A percentile compares a stretch with the other conserved stretches of the same genome.
These are phyloP conservation scores for Cololabis saira DNA, from an alignment of 2,113 vertebrate genomes.

Conservation along the genomic window DNA sequence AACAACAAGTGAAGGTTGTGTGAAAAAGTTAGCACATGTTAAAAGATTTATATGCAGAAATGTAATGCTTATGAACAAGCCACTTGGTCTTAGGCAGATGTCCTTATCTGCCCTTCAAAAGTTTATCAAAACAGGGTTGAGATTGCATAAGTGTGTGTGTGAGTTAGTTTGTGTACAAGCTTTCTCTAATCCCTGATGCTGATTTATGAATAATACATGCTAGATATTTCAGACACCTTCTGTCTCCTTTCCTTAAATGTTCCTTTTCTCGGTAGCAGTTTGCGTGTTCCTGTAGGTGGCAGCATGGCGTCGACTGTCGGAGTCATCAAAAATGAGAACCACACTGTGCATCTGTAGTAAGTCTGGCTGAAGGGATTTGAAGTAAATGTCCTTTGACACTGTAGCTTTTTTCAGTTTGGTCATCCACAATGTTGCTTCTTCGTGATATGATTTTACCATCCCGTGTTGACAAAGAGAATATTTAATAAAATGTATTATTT, in stretches of 20 bases:
- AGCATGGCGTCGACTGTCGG: conserved; percentile 56
- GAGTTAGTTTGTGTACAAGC: conserved; percentile 43
- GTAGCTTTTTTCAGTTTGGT: background rate
- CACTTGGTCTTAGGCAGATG: conserved; percentile 43
- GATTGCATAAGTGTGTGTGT: conserved; percentile 45
- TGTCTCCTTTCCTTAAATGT: conserved; percentile 34
- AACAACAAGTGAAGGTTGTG: conserved; percentile 3
- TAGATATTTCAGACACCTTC: conserved; percentile 60
- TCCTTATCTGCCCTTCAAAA: conserved; percentile 59
- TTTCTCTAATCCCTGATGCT: conserved; percentile 64
- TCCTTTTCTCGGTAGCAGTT: conserved; percentile 19
- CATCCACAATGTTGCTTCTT: background rate
- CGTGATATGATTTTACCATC: background rate
- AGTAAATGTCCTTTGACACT: background rate
- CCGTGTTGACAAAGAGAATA: background rate
- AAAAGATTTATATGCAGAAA: conserved; percentile 12
- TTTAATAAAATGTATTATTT: background rate
- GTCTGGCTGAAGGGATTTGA: conserved; percentile 1
- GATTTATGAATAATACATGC: conserved; percentile 75
- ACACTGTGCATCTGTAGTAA: conserved; percentile 8
- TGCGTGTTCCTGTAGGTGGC: conserved; percentile 67
- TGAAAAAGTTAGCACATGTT: conserved; percentile 25
- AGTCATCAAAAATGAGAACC: conserved; percentile 9
- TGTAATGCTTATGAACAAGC: conserved; percentile 38
- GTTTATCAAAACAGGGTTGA: conserved; percentile 49